Percentiles rank a stretch among this genome's conserved stretches.
These are phyloP conservation scores for Drosophila anomalata DNA, from an alignment of 2,888 invertebrate species.

Conservation along the genomic window DNA sequence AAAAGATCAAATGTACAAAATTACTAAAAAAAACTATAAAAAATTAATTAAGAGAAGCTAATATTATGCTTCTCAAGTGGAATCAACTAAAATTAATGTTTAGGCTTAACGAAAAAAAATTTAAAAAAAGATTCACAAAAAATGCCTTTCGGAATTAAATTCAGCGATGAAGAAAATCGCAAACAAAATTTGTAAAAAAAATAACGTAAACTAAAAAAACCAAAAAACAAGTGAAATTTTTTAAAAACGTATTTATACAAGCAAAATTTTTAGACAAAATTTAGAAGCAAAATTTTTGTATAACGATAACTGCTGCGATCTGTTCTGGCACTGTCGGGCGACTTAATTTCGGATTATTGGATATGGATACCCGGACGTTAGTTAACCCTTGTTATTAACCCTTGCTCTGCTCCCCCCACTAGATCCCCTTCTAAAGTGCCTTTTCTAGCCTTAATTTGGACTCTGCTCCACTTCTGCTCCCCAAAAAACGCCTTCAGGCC, in stretches of 20 bases:
- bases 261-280: constrained; percentile 35
- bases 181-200: constrained; percentile 51
- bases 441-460: constrained; percentile 65
- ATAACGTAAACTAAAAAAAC: constrained; percentile 9
- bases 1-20: constrained; percentile 30
- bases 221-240: constrained; percentile 40
- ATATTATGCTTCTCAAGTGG: constrained; percentile 44
- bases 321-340: constrained; percentile 3
- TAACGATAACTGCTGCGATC: constrained; percentile 31
- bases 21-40: constrained; percentile 18
- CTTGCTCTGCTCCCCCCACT: neutral
- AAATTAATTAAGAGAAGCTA: constrained; percentile 19
- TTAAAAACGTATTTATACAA: constrained; percentile 32
- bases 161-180: constrained; percentile 68
- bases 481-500: constrained; percentile 1
- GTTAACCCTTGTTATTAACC: constrained; percentile 6
- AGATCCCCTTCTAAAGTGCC: constrained; percentile 65
- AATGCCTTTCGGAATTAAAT: constrained; percentile 83
- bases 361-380: constrained; percentile 8
- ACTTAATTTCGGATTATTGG: constrained; percentile 28
- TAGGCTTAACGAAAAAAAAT: constrained; percentile 63
- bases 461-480: constrained; percentile 33
- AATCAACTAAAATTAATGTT: constrained; percentile 79
- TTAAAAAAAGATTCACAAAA: constrained; percentile 73
- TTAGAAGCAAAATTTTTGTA: constrained; percentile 34